Conservation (phyloP, 2,113 vertebrate species). For the Cyphotilapia sp. region DNA sequence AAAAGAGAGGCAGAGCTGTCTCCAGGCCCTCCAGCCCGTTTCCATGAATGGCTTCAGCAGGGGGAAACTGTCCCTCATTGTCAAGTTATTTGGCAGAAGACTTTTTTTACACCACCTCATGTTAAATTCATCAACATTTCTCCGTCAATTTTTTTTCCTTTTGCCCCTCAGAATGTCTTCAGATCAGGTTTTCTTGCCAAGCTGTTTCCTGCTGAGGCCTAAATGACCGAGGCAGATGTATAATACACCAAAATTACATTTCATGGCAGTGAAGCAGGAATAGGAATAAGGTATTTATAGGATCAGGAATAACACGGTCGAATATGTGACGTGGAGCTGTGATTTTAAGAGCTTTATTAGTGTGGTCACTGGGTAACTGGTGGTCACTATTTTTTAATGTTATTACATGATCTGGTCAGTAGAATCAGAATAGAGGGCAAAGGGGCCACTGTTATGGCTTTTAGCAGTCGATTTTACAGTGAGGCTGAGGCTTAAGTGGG, state of each 20-base stretch:
- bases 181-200: conserved; percentile 49
- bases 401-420: neutral
- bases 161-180: conserved; percentile 42
- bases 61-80: conserved; percentile 58
- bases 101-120: conserved; percentile 54
- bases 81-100: conserved; percentile 64
- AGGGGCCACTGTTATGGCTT: neutral
- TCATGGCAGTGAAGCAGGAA: neutral
- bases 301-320: conserved; percentile 1
- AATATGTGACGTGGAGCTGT: conserved; percentile 11
- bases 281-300: conserved; percentile 12
- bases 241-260: conserved; percentile 8
- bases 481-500: neutral
- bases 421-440: neutral
- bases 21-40: conserved; percentile 6
- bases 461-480: neutral
- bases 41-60: conserved; percentile 50
- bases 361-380: neutral
- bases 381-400: neutral
- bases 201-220: conserved; percentile 46
- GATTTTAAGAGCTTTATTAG: neutral
- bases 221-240: conserved; percentile 61
- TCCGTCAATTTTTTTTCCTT: neutral
- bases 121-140: conserved; percentile 71
- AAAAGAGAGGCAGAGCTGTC: conserved; percentile 1